Evolutionary conservation across 2,113 vertebrate genomes (phyloP).

Genomic region (Hippolais icterina): DNA sequence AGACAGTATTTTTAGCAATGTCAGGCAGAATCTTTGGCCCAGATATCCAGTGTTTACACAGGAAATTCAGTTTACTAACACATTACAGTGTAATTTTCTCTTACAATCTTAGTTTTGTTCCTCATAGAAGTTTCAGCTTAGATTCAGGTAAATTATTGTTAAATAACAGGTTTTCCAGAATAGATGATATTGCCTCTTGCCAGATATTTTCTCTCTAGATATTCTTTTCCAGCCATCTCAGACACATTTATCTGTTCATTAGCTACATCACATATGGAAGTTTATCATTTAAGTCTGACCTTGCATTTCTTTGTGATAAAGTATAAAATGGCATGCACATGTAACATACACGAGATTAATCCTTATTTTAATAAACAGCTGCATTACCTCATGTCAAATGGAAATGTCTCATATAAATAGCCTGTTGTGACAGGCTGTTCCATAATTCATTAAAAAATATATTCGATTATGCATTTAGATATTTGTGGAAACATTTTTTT

Average conservation of each 20-base stretch:
- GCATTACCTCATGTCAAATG: background rate
- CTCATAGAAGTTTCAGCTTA: background rate
- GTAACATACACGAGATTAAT: background rate
- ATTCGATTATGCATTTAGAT: background rate
- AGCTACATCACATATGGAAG: background rate
- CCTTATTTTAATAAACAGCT: slow-evolving; percentile 11
- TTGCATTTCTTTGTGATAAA: background rate
- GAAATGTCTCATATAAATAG: slow-evolving; percentile 26
- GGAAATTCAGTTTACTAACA: background rate
- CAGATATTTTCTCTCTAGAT: background rate
- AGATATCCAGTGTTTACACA: background rate
- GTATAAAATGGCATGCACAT: background rate
- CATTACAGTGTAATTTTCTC: background rate
- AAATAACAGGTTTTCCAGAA: background rate
- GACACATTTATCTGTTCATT: background rate
- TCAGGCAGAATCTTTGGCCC: background rate
- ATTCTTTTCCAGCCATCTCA: background rate
- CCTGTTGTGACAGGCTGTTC: slow-evolving; percentile 11
- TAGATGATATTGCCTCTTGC: background rate
- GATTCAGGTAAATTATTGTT: background rate
- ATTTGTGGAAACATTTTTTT: background rate
- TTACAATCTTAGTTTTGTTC: background rate
- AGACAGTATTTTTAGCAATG: background rate
- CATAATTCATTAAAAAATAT: slow-evolving; percentile 28
- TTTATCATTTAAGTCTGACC: background rate